Percentiles rank a stretch among this genome's conserved stretches.
Conservation (phyloP, 2,888 invertebrate genomes). For the Fabriciana adippe region DNA sequence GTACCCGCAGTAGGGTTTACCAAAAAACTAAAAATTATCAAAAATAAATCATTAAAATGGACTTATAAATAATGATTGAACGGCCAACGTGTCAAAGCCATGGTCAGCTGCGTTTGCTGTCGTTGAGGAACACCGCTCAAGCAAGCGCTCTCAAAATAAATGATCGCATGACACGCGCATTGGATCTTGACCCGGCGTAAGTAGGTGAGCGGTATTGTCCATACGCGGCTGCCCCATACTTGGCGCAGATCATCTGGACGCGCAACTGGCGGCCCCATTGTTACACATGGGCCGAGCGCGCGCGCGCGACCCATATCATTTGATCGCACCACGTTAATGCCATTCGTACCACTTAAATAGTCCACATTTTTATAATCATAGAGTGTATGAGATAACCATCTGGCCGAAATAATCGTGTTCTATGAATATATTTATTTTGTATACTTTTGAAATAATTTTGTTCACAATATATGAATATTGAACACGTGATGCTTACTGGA, state of each 20-base stretch:
- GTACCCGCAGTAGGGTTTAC: too few relatives aligned
- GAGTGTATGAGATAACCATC: neutral
- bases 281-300: conserved; percentile 9
- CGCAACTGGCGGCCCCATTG: conserved; percentile 40
- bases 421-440: too few relatives aligned
- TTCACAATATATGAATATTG: too few relatives aligned
- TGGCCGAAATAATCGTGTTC: too few relatives aligned
- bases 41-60: neutral
- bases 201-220: conserved; percentile 56
- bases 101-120: conserved; percentile 10
- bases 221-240: conserved; percentile 51
- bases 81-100: conserved; percentile 9
- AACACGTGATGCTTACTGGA: too few relatives aligned
- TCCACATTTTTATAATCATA: neutral
- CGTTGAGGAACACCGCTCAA: neutral
- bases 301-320: conserved; percentile 4
- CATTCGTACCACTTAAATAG: neutral
- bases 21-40: neutral
- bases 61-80: neutral
- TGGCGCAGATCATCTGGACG: conserved; percentile 50
- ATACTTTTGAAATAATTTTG: too few relatives aligned
- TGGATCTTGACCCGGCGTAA: conserved; percentile 43
- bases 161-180: conserved; percentile 18
- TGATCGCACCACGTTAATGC: conserved; percentile 6
- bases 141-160: conserved; percentile 23